Conservation (phyloP, 2,888 invertebrate species). For the Ophion ventricosus region DNA sequence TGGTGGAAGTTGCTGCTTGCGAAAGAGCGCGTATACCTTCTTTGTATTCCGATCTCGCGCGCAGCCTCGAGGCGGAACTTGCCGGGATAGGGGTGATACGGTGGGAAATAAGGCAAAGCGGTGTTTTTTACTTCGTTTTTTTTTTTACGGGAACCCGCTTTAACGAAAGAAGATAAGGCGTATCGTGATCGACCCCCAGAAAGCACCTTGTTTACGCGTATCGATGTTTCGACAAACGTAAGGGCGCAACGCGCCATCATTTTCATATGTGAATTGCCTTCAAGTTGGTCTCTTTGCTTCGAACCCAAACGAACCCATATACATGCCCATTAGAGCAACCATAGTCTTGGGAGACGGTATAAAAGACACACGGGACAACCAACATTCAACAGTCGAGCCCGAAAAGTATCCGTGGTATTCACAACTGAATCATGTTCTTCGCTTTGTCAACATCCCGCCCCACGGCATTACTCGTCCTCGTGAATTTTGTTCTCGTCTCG, state of each 20-base stretch:
- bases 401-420: constrained; percentile 44
- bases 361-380: constrained; percentile 40
- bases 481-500: constrained; percentile 42
- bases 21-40: constrained; percentile 45
- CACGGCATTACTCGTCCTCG: constrained; percentile 35
- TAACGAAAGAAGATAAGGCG: constrained; percentile 57
- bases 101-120: constrained; percentile 35
- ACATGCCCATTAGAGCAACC: neutral
- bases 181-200: constrained; percentile 46
- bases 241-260: neutral
- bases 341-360: constrained; percentile 35
- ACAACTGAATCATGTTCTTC: constrained; percentile 44
- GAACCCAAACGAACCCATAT: neutral
- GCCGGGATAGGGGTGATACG: constrained; percentile 59
- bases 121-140: constrained; percentile 13
- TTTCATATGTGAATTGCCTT: neutral
- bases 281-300: neutral
- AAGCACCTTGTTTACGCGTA: constrained; percentile 10
- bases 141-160: constrained; percentile 36
- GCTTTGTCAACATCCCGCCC: constrained; percentile 28
- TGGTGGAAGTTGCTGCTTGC: constrained; percentile 42
- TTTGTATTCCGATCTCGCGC: constrained; percentile 63
- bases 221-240: constrained; percentile 3
- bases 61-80: constrained; percentile 43
- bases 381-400: constrained; percentile 35